Percentiles rank a stretch among this genome's conserved stretches.
These are phyloP conservation scores for Rachycentron canadum DNA, from an alignment of 2,797 vertebrate genomes.

Conservation along the genomic window DNA sequence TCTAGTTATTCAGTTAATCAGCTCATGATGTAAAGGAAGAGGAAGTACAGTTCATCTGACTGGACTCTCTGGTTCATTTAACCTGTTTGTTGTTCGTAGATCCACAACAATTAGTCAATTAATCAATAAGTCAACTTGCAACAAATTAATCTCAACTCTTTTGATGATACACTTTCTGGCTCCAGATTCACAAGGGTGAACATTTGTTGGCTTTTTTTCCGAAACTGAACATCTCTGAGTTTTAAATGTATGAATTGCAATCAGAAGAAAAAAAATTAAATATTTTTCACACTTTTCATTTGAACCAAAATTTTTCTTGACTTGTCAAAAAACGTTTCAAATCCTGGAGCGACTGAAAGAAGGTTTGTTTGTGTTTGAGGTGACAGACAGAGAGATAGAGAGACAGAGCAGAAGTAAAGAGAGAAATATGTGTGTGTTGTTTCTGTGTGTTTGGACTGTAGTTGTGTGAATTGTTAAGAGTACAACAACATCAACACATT, in stretches of 20 bases:
- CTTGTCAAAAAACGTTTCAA: neutral
- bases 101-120: neutral
- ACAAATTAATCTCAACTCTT: neutral
- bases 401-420: conserved; percentile 18
- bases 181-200: too few species aligned
- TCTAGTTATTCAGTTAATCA: neutral
- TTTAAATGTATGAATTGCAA: neutral
- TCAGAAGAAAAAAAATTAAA: too few species aligned
- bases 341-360: conserved; percentile 55
- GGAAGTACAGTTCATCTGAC: neutral
- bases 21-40: neutral
- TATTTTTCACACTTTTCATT: too few species aligned
- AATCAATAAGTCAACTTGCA: neutral
- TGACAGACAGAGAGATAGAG: conserved; percentile 47
- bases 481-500: conserved; percentile 32
- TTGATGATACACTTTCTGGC: too few species aligned
- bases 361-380: neutral
- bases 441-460: conserved; percentile 1
- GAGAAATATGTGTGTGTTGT: conserved; percentile 12
- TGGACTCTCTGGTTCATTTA: neutral
- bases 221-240: neutral
- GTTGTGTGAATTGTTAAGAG: conserved; percentile 16
- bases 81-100: neutral
- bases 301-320: too few species aligned
- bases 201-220: too few species aligned